These are phyloP conservation scores for Rhogogaster chlorosoma DNA, from an alignment of 2,888 invertebrate species.

Conservation along the genomic window DNA sequence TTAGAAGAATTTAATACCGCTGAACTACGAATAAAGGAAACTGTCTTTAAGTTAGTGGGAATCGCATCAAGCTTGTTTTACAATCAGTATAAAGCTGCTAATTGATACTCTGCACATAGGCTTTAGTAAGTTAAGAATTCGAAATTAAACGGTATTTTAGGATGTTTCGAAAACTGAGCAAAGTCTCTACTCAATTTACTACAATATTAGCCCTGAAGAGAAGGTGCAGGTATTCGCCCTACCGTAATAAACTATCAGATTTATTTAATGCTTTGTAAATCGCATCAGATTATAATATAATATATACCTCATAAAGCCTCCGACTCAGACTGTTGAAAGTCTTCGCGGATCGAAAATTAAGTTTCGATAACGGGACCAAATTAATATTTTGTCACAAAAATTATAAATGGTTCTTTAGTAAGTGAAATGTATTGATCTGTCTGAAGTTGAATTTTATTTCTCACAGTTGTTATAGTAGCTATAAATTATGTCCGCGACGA, in stretches of 20 bases:
- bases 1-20: neutral
- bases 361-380: constrained; percentile 9
- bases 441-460: neutral
- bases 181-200: neutral
- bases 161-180: neutral
- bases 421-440: neutral
- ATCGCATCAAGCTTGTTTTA: neutral
- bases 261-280: neutral
- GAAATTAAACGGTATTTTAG: neutral
- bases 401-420: neutral
- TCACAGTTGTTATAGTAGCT: neutral
- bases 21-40: neutral
- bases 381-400: neutral
- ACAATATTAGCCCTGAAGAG: neutral
- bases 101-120: neutral
- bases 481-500: neutral
- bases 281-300: constrained; percentile 4
- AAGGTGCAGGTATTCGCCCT: neutral
- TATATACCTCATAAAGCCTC: neutral
- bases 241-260: neutral
- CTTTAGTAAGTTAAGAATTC: neutral
- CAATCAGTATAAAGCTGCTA: neutral
- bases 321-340: neutral
- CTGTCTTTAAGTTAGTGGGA: neutral
- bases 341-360: neutral